Evolutionary conservation across 2,797 vertebrate species (phyloP).

Genomic region (Phoeniculus purpureus): DNA sequence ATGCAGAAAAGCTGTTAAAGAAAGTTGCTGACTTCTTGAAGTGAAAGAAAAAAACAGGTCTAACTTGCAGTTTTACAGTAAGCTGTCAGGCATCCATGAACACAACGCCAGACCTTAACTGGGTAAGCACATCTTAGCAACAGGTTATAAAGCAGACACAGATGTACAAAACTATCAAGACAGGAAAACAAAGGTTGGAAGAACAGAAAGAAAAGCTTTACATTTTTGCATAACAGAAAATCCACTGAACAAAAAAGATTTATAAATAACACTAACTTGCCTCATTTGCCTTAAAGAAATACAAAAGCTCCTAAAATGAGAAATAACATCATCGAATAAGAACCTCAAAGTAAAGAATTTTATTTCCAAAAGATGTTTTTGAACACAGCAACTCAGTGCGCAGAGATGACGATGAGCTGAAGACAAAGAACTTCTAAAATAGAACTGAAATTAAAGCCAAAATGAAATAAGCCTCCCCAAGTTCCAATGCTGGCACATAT

Average conservation of each 20-base stretch:
- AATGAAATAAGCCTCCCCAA: conserved; percentile 42
- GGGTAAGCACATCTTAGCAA: conserved; percentile 58
- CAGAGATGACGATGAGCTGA: conserved; percentile 39
- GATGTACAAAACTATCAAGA: conserved; percentile 62
- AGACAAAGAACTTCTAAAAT: conserved; percentile 64
- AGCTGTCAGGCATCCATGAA: neutral
- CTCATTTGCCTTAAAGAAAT: conserved; percentile 65
- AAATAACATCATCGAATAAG: conserved; percentile 56
- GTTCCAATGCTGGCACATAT: conserved; percentile 43
- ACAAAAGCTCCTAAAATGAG: conserved; percentile 59
- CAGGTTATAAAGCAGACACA: conserved; percentile 69
- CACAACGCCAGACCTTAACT: conserved; percentile 39
- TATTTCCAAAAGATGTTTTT: conserved; percentile 61
- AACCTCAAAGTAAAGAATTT: conserved; percentile 62
- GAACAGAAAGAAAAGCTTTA: conserved; percentile 60
- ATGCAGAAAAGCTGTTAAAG: neutral
- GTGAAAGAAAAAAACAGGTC: neutral
- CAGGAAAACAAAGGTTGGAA: conserved; percentile 67
- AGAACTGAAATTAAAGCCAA: conserved; percentile 52
- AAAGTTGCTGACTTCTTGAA: neutral
- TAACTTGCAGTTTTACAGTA: conserved; percentile 16
- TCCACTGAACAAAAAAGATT: conserved; percentile 68
- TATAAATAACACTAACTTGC: conserved; percentile 67
- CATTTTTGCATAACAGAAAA: conserved; percentile 72
- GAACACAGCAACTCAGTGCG: conserved; percentile 43